Base-by-base conservation (phyloP, 2,888 invertebrate species). In the Papilio protenor region DNA sequence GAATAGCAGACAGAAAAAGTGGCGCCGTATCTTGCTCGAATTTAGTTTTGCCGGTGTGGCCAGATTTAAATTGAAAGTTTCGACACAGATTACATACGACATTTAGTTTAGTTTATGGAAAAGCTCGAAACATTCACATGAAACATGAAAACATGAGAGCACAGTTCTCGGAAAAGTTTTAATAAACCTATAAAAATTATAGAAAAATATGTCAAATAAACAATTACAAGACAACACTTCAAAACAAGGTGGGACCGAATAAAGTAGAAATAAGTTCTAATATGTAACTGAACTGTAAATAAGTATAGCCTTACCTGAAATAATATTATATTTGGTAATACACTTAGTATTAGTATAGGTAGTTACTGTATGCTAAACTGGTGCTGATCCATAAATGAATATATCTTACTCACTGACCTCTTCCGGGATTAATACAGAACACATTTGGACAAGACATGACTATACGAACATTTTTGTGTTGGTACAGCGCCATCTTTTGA, bases 1-100 rank as follows among this genome's bases (percentile, higher is more conserved):
- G 88, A 89, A 88, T 81, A 79, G 78, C 77, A 76, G 27, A 64
- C 72, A 33, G 66, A 66, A 57, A 64, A 66, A 23, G 57, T 55
- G 59, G 55, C 47, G 72, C 61, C 27, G 73, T 40, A 27, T 47
- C 66, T 33, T 61, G 52, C 27, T 52, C 6, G 27, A 59, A 59
- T 27, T 59, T 61, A 6, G 6, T 14, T 61, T 61, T 27, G 61
- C 27, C 27, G 27, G 27, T 61, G 61, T 61, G 23, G n/a, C 55
- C 23, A 45, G 40, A 23, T 72, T 55, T 33, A 33, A 70, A 47
- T 27, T 27, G 0, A 23, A 4, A 12, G 18, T 49, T 55, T n/a
- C 21, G 8, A 40, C 33, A 75, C 10, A 61, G 74, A 40, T 12
- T 55, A 55, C n/a, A 55, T 8, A 40, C 8, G 40, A 40, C 52